A percentile compares a stretch with the other conserved stretches of the same genome.
Conservation (phyloP, 1,140 invertebrate species). For the Drosophila erecta region DNA sequence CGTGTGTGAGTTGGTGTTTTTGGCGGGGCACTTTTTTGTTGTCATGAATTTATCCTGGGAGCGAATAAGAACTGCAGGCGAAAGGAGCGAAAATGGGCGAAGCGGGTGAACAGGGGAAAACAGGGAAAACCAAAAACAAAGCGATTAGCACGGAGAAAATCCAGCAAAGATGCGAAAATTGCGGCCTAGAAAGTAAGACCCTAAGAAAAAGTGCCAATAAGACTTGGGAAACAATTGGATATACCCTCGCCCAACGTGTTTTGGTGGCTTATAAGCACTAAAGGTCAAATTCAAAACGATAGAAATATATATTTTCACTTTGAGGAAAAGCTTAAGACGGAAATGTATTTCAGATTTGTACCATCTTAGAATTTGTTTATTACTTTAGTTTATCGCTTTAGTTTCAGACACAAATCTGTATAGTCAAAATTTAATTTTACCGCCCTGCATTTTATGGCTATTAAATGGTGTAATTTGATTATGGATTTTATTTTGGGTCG, state of each 20-base stretch:
- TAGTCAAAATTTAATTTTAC: background rate
- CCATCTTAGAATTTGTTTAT: background rate
- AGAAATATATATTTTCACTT: too few relatives aligned
- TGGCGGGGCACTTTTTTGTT: constrained; percentile 37
- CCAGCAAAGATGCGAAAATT: background rate
- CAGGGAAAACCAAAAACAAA: constrained; percentile 15
- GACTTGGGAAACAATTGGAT: background rate
- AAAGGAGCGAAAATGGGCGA: background rate
- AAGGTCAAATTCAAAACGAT: too few relatives aligned
- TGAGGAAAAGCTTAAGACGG: too few relatives aligned
- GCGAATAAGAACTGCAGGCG: constrained; percentile 23
- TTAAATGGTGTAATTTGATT: background rate
- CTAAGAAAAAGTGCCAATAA: background rate
- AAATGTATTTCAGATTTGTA: background rate
- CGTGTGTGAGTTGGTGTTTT: constrained; percentile 29
- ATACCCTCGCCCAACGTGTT: too few relatives aligned
- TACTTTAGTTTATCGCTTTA: background rate
- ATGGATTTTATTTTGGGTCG: background rate
- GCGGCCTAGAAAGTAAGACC: background rate
- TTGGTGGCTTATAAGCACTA: too few relatives aligned
- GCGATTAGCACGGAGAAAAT: constrained; percentile 4
- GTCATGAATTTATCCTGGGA: constrained; percentile 42
- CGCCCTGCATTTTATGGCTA: background rate
- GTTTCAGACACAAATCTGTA: background rate
- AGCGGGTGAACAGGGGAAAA: background rate